These are phyloP conservation scores for Amazona guildingii DNA, from an alignment of 2,113 vertebrate species.

Conservation along the genomic window DNA sequence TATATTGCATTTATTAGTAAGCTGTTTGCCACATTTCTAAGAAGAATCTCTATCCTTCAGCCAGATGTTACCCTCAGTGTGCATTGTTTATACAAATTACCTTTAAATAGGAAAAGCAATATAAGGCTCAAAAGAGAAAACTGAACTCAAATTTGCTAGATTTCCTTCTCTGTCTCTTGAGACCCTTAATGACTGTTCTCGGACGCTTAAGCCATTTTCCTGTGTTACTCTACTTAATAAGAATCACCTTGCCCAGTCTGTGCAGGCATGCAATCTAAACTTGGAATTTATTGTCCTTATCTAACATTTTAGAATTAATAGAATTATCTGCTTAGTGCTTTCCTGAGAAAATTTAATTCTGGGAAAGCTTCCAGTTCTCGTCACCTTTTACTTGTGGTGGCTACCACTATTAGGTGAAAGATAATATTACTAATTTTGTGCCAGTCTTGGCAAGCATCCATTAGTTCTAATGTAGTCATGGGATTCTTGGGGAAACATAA, in stretches of 20 bases:
- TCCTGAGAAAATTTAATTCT: conserved; percentile 30
- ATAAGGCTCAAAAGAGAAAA: neutral
- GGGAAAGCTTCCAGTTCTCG: neutral
- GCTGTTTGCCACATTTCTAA: neutral
- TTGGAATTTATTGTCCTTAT: conserved; percentile 13
- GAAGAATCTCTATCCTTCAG: neutral
- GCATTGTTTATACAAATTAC: conserved; percentile 5
- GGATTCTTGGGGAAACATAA: neutral
- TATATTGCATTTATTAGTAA: conserved; percentile 8
- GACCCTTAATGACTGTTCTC: neutral
- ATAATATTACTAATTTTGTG: neutral
- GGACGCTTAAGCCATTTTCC: neutral
- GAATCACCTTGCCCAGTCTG: neutral
- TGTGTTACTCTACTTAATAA: neutral
- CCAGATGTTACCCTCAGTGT: neutral
- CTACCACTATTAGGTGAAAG: neutral
- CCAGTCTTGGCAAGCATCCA: neutral
- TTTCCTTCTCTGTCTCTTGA: neutral
- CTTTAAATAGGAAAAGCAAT: neutral
- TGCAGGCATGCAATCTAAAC: neutral
- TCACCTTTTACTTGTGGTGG: conserved; percentile 19
- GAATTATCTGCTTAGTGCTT: conserved; percentile 36
- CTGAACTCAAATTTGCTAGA: neutral
- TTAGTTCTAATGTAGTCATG: neutral
- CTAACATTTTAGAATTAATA: conserved; percentile 8